Evolutionary conservation across 2,888 invertebrate genomes (phyloP).

Genomic region (Sinotaia quadrata): DNA sequence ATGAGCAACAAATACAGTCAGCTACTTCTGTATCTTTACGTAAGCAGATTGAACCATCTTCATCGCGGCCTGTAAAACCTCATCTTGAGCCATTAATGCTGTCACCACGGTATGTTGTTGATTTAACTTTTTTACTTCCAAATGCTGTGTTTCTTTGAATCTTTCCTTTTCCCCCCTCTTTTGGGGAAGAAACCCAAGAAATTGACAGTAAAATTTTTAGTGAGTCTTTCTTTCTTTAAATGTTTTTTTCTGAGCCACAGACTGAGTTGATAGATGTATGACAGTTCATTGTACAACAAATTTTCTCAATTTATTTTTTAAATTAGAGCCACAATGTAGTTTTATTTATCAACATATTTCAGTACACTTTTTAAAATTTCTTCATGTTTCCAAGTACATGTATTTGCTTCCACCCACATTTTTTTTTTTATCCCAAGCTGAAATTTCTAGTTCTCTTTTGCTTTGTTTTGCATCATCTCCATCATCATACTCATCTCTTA

Average conservation of each 20-base stretch:
- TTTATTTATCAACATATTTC: too few relatives aligned
- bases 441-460: not conserved
- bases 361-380: not conserved
- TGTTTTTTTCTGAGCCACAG: too few relatives aligned
- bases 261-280: too few relatives aligned
- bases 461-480: not conserved
- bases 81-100: constrained; percentile 71
- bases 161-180: too few relatives aligned
- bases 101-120: constrained; percentile 69
- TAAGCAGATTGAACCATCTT: constrained; percentile 57
- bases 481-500: not conserved
- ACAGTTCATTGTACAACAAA: too few relatives aligned
- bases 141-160: too few relatives aligned
- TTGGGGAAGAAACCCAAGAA: too few relatives aligned
- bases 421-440: not conserved
- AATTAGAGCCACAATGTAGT: too few relatives aligned
- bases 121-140: constrained; percentile 1
- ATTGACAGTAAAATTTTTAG: too few relatives aligned
- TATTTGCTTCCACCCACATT: not conserved
- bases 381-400: not conserved
- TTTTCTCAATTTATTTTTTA: too few relatives aligned
- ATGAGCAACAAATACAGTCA: constrained; percentile 70
- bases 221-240: too few relatives aligned
- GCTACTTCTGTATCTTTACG: constrained; percentile 37
- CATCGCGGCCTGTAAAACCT: constrained; percentile 67